These are phyloP conservation scores for Rhinoderma darwinii DNA, from an alignment of 2,113 vertebrate species.

Conservation along the genomic window DNA sequence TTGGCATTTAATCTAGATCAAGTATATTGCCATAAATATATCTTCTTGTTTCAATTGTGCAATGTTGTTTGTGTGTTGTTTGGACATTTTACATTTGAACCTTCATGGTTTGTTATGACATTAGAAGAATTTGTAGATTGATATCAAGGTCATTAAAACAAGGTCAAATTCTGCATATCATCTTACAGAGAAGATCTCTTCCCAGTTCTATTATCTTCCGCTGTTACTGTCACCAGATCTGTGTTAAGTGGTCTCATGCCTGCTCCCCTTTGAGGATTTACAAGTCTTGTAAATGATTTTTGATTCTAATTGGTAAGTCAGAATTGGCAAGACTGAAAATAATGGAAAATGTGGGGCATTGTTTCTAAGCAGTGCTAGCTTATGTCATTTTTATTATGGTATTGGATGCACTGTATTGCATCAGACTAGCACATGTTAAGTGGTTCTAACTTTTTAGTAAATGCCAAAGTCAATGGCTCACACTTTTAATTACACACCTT, in stretches of 20 bases:
- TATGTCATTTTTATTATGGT: neutral
- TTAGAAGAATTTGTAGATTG: constrained; percentile 19
- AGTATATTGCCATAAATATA: neutral
- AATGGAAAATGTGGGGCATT: neutral
- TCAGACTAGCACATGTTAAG: no score
- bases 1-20: neutral
- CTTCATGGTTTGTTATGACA: constrained; percentile 20
- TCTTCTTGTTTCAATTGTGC: neutral
- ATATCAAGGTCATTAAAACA: constrained; percentile 39
- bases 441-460: no score
- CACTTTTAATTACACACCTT: no score
- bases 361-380: constrained; percentile 10
- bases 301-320: constrained; percentile 30
- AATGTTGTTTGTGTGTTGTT: neutral
- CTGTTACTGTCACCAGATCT: constrained; percentile 50
- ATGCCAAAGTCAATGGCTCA: no score
- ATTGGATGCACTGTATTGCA: no score
- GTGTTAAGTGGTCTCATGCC: constrained; percentile 18
- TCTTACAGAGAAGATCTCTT: constrained; percentile 27
- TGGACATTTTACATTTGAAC: neutral
- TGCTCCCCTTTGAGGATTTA: constrained; percentile 37
- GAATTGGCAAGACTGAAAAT: neutral
- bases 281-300: constrained; percentile 34
- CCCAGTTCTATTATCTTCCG: constrained; percentile 32
- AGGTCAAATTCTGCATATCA: constrained; percentile 45